Base-by-base conservation (phyloP, 2,113 vertebrate species). In the Herpetotheres cachinnans region DNA sequence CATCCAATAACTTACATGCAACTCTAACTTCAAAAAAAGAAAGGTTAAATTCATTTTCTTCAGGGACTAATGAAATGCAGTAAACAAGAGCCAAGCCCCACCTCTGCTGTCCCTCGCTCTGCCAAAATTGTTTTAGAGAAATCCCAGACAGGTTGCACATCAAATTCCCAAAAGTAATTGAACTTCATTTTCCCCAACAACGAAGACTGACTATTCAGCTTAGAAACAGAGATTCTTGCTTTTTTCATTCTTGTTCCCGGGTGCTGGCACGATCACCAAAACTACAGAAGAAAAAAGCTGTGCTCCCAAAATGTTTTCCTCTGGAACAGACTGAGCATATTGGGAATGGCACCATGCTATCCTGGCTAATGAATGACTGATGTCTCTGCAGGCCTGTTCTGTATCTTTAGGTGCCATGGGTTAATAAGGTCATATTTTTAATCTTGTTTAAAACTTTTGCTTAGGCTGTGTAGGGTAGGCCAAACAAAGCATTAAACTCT, bases 401-500 rank as follows among this genome's bases (percentile, higher is more conserved):
- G 65, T 19, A 90, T 65, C 93, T 96, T 85, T 91, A 89, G 73
- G 54, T 87, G 93, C 46, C 86, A 42, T 25, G 55, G 91, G 95
- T 96, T 95, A 97, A 97, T 95, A 95, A 96, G 96, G 93, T 91
- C 93, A 18, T 24, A 55, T 36, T 93, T 95, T 95, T 96, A 97
- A 97, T 97, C 95, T 91, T 93, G 87, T 97, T 97, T 97, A 96
- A 95, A 96, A 87, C 91, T 96, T 96, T 93, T 93, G 89, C 92
- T 97, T 95, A 93, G 87, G 78, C 93, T 93, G 63, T 56, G 93
- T 67, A 86, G 47, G 70, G 91, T 70, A 97, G 85, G 82, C 92
- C 88, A 95, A 97, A 96, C 95, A 97, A 96, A 96, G 92, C 72
- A 95, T 96, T 96, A 94, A 93, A 95, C 77, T 95, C 96, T 93